A percentile compares a stretch with the other conserved stretches of the same genome.
phyloP scores from a whole-genome alignment of 2,888 invertebrate genomes.

The Linhomoeus sp. region DNA sequence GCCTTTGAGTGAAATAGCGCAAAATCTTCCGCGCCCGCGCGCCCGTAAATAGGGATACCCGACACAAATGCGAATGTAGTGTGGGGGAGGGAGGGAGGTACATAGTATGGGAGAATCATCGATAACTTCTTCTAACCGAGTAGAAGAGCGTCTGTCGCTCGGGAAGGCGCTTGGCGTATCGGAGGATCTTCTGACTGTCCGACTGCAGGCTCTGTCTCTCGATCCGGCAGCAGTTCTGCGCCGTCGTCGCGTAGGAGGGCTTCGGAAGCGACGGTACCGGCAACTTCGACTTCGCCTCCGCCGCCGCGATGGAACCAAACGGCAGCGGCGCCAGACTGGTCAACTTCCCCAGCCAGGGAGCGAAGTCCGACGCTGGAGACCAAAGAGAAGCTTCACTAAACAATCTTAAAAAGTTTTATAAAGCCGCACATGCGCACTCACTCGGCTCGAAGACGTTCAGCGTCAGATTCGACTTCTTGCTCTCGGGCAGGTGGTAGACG shows the following conservation, averaged over 20 bases:
- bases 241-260: background rate
- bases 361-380: no score
- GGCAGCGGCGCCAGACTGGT: background rate
- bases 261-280: background rate
- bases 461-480: no score
- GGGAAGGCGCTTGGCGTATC: background rate
- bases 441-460: no score
- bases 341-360: background rate
- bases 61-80: background rate
- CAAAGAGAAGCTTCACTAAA: no score
- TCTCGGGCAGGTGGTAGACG: no score
- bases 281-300: no score
- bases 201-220: background rate
- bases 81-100: background rate
- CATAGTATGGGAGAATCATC: no score
- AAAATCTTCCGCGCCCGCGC: background rate
- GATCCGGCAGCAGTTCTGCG: constrained; percentile 1
- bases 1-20: no score
- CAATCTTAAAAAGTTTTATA: no score
- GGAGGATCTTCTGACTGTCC: background rate
- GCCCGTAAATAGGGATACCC: no score
- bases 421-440: no score
- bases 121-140: background rate
- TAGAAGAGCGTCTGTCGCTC: background rate
- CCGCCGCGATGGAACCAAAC: no score